Percentiles rank a stretch among this genome's conserved stretches.
Evolutionary conservation across 1,140 invertebrate species (phyloP).

Genomic region (Hyposmocoma kahamanoa): DNA sequence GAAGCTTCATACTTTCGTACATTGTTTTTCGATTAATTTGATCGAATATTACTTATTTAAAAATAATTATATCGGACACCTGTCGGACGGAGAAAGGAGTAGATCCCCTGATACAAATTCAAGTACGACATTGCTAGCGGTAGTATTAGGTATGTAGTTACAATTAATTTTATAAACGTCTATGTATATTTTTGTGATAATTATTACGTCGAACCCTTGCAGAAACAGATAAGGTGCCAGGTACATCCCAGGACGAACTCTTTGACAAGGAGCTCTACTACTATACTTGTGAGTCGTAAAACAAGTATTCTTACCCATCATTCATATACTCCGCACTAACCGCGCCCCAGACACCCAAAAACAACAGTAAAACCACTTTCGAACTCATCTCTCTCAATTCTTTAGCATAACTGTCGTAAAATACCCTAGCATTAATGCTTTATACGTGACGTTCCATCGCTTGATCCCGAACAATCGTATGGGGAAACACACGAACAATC

Average conservation of each 20-base stretch:
- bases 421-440: conserved; percentile 32
- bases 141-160: not conserved
- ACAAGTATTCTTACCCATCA: conserved; percentile 41
- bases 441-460: conserved; percentile 57
- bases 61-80: too few species aligned
- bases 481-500: conserved; percentile 37
- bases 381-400: conserved; percentile 33
- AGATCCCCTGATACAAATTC: too few species aligned
- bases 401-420: conserved; percentile 30
- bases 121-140: too few species aligned
- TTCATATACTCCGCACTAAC: conserved; percentile 34
- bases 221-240: not conserved
- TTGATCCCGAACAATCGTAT: conserved; percentile 55
- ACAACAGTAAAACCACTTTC: conserved; percentile 20
- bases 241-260: not conserved
- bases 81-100: too few species aligned
- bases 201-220: not conserved
- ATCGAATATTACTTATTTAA: too few species aligned
- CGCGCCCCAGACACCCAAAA: conserved; percentile 20
- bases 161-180: not conserved
- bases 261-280: not conserved
- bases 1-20: too few species aligned
- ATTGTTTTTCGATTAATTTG: too few species aligned
- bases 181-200: not conserved
- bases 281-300: not conserved